A percentile compares a stretch with the other conserved stretches of the same genome.
Conservation (phyloP, 2,888 invertebrate genomes). For the Drosophila bunnanda region DNA sequence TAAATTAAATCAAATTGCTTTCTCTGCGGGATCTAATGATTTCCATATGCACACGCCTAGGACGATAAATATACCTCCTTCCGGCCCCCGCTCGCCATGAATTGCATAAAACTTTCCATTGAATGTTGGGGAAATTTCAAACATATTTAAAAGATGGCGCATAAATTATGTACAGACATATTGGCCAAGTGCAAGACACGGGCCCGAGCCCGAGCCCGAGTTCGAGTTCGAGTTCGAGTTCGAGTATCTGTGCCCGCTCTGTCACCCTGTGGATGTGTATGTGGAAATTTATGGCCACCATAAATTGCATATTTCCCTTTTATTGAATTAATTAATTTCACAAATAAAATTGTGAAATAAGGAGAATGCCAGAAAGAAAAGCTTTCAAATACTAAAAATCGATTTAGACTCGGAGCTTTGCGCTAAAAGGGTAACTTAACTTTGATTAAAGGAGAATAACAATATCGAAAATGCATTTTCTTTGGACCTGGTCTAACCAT, state of each 20-base stretch:
- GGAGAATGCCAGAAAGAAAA: slow-evolving; percentile 1
- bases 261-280: slow-evolving; percentile 20
- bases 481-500: too few relatives aligned
- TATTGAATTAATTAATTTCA: slow-evolving; percentile 73
- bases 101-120: slow-evolving; percentile 30
- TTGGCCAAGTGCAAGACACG: slow-evolving; percentile 52
- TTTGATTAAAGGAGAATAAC: too few relatives aligned
- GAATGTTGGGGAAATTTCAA: slow-evolving; percentile 28
- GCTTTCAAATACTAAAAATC: slow-evolving; percentile 6
- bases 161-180: slow-evolving; percentile 69
- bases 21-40: slow-evolving; percentile 35
- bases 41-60: slow-evolving; percentile 15
- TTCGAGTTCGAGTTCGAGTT: slow-evolving; percentile 1
- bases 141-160: slow-evolving; percentile 60
- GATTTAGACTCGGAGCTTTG: not conserved
- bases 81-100: not conserved
- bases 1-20: slow-evolving; percentile 35
- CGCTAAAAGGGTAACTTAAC: too few relatives aligned
- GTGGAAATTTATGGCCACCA: slow-evolving; percentile 64
- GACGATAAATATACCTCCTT: not conserved
- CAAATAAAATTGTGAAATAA: slow-evolving; percentile 58
- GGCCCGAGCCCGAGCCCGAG: slow-evolving; percentile 25
- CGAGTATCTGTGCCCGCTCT: slow-evolving; percentile 9
- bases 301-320: slow-evolving; percentile 68
- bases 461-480: not conserved